Conservation (phyloP, 2,113 vertebrate genomes). For the Oreocharis arfaki region DNA sequence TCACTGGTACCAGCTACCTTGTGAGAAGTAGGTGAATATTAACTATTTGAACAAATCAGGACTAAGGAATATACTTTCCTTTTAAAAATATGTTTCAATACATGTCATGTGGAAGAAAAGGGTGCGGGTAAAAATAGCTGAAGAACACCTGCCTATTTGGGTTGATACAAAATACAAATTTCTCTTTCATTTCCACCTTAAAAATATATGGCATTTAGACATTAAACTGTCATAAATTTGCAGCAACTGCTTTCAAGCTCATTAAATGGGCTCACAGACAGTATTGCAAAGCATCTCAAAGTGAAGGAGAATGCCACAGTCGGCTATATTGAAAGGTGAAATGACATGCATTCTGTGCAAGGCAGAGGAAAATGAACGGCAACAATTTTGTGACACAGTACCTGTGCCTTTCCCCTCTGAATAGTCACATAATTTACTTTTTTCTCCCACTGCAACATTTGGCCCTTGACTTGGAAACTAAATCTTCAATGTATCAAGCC, state of each 20-base stretch:
- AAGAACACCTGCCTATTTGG: neutral
- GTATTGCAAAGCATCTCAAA: slow-evolving; percentile 49
- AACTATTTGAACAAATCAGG: neutral
- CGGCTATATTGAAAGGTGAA: slow-evolving; percentile 37
- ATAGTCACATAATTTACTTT: slow-evolving; percentile 50
- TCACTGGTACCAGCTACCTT: neutral
- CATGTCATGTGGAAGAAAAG: neutral
- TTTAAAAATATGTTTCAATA: neutral
- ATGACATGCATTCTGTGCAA: slow-evolving; percentile 57
- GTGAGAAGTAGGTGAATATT: neutral
- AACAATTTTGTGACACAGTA: slow-evolving; percentile 61
- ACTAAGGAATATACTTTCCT: neutral
- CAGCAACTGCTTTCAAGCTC: slow-evolving; percentile 58
- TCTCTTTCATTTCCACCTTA: neutral
- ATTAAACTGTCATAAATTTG: slow-evolving; percentile 55
- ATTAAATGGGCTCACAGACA: slow-evolving; percentile 56
- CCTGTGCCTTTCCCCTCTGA: slow-evolving; percentile 39
- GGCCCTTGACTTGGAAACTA: slow-evolving; percentile 67
- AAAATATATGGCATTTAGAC: slow-evolving; percentile 38
- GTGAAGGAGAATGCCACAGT: slow-evolving; percentile 28
- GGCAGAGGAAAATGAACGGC: slow-evolving; percentile 59
- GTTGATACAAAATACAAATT: neutral
- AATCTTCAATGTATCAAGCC: slow-evolving; percentile 68
- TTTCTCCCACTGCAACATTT: slow-evolving; percentile 60
- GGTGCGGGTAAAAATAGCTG: neutral